Percentiles rank a stretch among this genome's conserved stretches.
phyloP scores from a whole-genome alignment of 2,113 vertebrate species.

The Saimiri boliviensis region DNA sequence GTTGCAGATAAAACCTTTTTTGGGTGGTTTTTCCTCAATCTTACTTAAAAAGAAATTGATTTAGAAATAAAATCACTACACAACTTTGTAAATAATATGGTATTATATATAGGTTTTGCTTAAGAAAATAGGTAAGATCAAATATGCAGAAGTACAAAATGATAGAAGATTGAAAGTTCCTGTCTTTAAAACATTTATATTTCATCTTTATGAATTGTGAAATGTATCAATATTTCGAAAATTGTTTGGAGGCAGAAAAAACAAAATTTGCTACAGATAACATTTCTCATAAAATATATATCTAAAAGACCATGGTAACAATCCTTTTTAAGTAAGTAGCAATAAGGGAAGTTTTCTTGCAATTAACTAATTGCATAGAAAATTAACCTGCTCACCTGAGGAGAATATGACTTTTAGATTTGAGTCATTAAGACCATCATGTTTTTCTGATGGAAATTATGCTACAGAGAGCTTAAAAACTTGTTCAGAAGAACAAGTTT shows the following conservation, averaged over 20 bases:
- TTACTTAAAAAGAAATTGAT: neutral
- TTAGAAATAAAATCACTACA: neutral
- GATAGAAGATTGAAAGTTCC: neutral
- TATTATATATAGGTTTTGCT: neutral
- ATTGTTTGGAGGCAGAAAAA: neutral
- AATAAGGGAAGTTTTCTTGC: conserved; percentile 41
- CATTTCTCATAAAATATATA: conserved; percentile 4
- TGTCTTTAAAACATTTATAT: neutral
- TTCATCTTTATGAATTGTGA: neutral
- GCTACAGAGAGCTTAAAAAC: conserved; percentile 36
- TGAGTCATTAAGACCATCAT: conserved; percentile 68
- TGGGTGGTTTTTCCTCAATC: neutral
- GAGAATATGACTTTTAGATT: conserved; percentile 61
- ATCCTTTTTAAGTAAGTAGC: neutral
- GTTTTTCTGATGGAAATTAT: conserved; percentile 64
- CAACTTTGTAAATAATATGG: neutral
- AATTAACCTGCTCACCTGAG: conserved; percentile 75
- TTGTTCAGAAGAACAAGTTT: conserved; percentile 52
- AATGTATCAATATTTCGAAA: neutral
- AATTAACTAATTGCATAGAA: conserved; percentile 76
- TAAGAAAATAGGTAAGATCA: neutral
- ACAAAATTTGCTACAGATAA: neutral
- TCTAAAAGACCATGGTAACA: neutral
- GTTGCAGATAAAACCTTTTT: neutral
- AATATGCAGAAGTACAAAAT: neutral